Evolutionary conservation across 2,888 invertebrate species (phyloP).

Genomic region (Lochmaea crataegi): DNA sequence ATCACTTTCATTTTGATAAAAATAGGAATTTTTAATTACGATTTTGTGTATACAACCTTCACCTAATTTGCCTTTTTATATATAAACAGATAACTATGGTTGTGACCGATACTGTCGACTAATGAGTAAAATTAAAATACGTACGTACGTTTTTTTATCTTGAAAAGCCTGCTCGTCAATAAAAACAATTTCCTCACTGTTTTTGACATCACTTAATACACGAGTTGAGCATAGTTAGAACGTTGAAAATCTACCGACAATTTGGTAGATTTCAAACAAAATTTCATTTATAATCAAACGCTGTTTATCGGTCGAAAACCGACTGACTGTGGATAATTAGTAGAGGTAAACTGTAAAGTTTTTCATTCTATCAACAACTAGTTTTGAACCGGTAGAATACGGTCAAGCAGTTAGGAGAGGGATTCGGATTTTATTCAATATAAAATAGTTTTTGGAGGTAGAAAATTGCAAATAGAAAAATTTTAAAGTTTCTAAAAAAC

Average conservation of each 20-base stretch:
- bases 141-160: constrained; percentile 25
- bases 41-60: not conserved
- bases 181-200: constrained; percentile 30
- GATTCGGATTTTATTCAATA: not conserved
- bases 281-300: not conserved
- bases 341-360: not conserved
- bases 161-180: constrained; percentile 19
- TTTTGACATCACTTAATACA: constrained; percentile 26
- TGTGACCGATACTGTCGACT: not conserved
- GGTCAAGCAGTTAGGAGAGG: not conserved
- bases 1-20: too few species aligned
- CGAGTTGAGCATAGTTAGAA: not conserved
- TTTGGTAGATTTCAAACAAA: not conserved
- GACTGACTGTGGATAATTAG: not conserved
- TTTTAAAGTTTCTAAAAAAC: too few species aligned
- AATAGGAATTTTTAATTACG: not conserved
- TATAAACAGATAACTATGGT: not conserved
- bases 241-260: constrained; percentile 5
- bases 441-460: not conserved
- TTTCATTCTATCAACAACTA: constrained; percentile 1
- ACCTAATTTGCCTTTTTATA: not conserved
- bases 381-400: not conserved
- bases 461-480: not conserved
- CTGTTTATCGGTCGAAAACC: not conserved
- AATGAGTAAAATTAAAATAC: not conserved